Base-by-base conservation (phyloP, 2,888 invertebrate species). In the Agriopis leucophaearia region DNA sequence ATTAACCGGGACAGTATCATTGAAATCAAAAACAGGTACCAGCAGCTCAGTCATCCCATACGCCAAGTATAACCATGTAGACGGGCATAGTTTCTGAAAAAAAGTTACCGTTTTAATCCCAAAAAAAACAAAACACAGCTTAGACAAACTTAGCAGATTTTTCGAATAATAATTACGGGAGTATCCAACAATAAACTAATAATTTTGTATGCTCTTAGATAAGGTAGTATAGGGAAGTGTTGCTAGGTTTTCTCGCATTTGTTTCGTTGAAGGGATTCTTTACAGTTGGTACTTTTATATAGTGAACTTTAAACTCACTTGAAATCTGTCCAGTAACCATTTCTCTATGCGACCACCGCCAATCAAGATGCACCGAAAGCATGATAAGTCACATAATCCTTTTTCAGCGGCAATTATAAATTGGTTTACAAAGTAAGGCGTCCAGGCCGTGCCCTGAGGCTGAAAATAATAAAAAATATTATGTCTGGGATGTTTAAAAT, bases 11-110 rank as follows among this genome's bases (percentile, higher is more conserved):
- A 83, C 84, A 8, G 74, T 57, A 0, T 70, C 70, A 16, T 67
- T 64, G 57, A 74, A 86, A 35, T 83, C 67, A 71, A 86, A 86
- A 4, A 82, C 77, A 1, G 84, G 84, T 18, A 76, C 78, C 44
- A 85, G 69, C 4, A 86, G 74, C 63, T 86, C 86, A 0, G 84
- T 85, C 86, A 86, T 86, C 18, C 85, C 81, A 58, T 85, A 87
- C 2, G 78, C 79, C 57, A 83, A 54, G 51, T 76, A 82, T 7
- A 86, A 57, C 52, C 76, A 80, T 0, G 81, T 80, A 8, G 36
- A 18, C 4, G 52, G 51, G 56, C 80, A 80, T 61, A 75, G 74
- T 66, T 64, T 67, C 85, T 84, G 70, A 62, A 78, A 81, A 69
- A n/a, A 7, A 42, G 2, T 42, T 13, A 42, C 0, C 42, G 38